Evolutionary conservation across 2,888 invertebrate genomes (phyloP).

Genomic region (Dasypogon diadema): DNA sequence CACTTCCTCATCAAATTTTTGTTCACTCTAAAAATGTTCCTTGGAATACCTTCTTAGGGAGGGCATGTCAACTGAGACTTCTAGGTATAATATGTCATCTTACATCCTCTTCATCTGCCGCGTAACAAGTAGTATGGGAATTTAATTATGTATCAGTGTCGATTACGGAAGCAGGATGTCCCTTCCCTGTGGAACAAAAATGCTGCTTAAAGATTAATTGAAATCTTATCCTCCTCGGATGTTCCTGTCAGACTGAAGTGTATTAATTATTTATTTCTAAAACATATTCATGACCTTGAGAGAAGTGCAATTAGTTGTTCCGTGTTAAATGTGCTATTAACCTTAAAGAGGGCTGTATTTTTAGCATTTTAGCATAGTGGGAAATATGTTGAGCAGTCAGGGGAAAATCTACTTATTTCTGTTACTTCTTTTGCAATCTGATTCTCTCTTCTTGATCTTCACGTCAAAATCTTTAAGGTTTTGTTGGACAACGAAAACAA

Average conservation of each 20-base stretch:
- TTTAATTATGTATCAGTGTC: neutral
- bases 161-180: neutral
- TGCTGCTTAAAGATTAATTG: neutral
- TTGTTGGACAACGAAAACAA: too few species aligned
- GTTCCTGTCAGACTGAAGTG: neutral
- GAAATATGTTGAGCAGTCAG: too few species aligned
- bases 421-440: too few species aligned
- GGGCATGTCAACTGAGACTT: neutral
- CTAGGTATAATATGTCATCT: neutral
- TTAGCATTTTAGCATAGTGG: too few species aligned
- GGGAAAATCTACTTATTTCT: too few species aligned
- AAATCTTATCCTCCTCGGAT: neutral
- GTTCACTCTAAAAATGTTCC: neutral
- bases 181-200: neutral
- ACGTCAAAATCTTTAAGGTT: too few species aligned
- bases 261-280: too few species aligned
- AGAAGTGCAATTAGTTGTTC: too few species aligned
- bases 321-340: too few species aligned
- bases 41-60: neutral
- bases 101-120: neutral
- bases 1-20: conserved; percentile 7
- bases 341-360: too few species aligned
- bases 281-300: too few species aligned
- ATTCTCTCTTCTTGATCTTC: too few species aligned
- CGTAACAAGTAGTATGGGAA: neutral